Evolutionary conservation across 1,140 invertebrate genomes (phyloP).

Genomic region (Apis laboriosa): DNA sequence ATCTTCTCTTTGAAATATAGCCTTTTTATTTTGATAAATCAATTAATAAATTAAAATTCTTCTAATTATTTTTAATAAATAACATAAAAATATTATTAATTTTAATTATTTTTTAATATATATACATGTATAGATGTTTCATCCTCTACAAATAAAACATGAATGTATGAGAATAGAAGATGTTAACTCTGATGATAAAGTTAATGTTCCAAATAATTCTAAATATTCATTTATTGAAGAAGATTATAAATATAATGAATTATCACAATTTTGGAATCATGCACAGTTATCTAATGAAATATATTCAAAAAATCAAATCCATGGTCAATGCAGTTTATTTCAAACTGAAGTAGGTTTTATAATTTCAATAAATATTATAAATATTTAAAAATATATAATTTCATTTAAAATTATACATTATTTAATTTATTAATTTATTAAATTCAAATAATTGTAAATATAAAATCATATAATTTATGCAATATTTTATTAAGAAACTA

Average conservation of each 20-base stretch:
- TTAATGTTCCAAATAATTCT: conserved; percentile 64
- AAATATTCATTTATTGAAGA: conserved; percentile 78
- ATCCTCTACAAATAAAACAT: conserved; percentile 78
- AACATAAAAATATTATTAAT: conserved; percentile 13
- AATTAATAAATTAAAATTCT: not conserved
- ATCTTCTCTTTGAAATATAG: not conserved
- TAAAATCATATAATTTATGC: not conserved
- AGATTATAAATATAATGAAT: conserved; percentile 76
- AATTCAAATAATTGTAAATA: not conserved
- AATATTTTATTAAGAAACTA: not conserved
- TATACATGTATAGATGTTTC: conserved; percentile 74
- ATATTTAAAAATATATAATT: conserved; percentile 22
- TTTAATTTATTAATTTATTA: not conserved
- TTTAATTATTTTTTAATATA: not conserved
- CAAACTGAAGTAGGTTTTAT: conserved; percentile 64
- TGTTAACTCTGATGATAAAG: conserved; percentile 66
- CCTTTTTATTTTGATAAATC: not conserved
- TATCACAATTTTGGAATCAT: conserved; percentile 78
- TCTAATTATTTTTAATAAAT: not conserved
- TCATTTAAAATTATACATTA: not conserved
- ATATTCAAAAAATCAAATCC: conserved; percentile 70
- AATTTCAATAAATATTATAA: conserved; percentile 3
- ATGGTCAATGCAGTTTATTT: conserved; percentile 66
- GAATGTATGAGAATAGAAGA: conserved; percentile 76
- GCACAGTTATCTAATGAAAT: conserved; percentile 73